Evolutionary conservation across 1,140 invertebrate species (phyloP), one percentile per base, ranked within the genome.

Genomic region (Diorhabda elongata): DNA sequence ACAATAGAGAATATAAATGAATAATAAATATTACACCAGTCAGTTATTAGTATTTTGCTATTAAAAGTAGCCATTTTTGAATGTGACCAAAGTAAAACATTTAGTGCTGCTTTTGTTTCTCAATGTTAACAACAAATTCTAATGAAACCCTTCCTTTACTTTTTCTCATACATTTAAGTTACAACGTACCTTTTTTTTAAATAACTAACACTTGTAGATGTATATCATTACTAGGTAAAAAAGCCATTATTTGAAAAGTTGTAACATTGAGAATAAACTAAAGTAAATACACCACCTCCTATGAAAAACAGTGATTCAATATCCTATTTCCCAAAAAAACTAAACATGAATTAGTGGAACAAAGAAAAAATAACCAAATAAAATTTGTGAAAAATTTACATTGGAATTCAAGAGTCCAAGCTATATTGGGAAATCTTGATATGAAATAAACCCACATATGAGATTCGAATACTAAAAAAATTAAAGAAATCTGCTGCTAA

Each of bases 1-100:
- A 74, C 71, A 75, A 68, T 73, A 71, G 68, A 74, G 69, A 74
- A 70, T 67, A 69, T 72, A 71, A 69, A 69, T 74, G 70, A 67
- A 74, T 64, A 69, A 75, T 76, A 74, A 75, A 75, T 75, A 78
- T 78, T 52, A 52, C 47, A 52, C 47, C 47, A 52, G 47, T 52
- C 47, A 52, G n/a, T 52, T 6, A 52, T 52, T 52, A 52, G 47
- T 52, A 74, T 52, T 52, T 52, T 52, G 47, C 47, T 52, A 52
- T 52, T 52, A 52, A 52, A n/a, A 52, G 47, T 52, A 52, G 47
- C 47, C 47, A 52, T 52, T 52, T 52, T 52, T 52, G 47, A 52
- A 52, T 4, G 47, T 52, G 47, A 52, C 47, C 3, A 52, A 4
- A 52, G 47, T 52, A n/a, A 71, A 73, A 73, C 74, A 75, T 52